Conservation (phyloP, 2,888 invertebrate species). For the Pseudeuparius sepicola region DNA sequence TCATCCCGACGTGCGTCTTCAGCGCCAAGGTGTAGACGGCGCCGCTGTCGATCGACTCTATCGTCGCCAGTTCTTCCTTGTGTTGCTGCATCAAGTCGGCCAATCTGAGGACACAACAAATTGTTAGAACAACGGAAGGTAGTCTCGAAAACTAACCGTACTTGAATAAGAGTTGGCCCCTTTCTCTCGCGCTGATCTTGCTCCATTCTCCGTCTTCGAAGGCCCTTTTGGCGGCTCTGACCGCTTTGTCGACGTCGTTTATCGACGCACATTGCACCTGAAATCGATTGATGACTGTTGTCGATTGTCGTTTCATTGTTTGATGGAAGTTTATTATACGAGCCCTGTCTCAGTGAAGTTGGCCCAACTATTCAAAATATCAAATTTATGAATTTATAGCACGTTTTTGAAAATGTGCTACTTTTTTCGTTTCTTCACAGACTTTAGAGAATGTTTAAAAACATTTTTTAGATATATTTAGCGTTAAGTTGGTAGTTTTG, state of each 20-base stretch:
- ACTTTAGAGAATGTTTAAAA: too few species aligned
- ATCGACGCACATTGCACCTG: slow-evolving; percentile 56
- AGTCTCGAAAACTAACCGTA: slow-evolving; percentile 37
- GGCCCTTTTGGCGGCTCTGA: slow-evolving; percentile 76
- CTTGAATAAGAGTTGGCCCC: slow-evolving; percentile 75
- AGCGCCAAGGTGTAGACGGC: slow-evolving; percentile 94
- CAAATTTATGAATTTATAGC: too few species aligned
- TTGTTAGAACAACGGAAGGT: too few species aligned
- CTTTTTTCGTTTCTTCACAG: too few species aligned
- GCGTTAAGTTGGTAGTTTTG: too few species aligned
- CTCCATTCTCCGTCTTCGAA: slow-evolving; percentile 87
- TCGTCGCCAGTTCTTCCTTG: slow-evolving; percentile 89
- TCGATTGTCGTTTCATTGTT: too few species aligned
- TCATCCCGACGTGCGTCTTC: slow-evolving; percentile 97
- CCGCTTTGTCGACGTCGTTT: slow-evolving; percentile 81
- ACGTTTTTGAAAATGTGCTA: too few species aligned
- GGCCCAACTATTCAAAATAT: too few species aligned
- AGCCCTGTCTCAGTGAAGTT: too few species aligned
- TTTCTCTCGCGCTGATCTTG: slow-evolving; percentile 86
- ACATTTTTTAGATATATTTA: too few species aligned
- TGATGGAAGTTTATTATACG: too few species aligned
- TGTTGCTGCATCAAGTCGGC: slow-evolving; percentile 93
- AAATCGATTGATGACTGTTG: too few species aligned
- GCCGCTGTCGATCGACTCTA: slow-evolving; percentile 89
- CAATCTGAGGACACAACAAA: slow-evolving; percentile 44